Evolutionary conservation across 2,113 vertebrate genomes (phyloP), one percentile per base, ranked within the genome.

Genomic region (Globicephala melas): DNA sequence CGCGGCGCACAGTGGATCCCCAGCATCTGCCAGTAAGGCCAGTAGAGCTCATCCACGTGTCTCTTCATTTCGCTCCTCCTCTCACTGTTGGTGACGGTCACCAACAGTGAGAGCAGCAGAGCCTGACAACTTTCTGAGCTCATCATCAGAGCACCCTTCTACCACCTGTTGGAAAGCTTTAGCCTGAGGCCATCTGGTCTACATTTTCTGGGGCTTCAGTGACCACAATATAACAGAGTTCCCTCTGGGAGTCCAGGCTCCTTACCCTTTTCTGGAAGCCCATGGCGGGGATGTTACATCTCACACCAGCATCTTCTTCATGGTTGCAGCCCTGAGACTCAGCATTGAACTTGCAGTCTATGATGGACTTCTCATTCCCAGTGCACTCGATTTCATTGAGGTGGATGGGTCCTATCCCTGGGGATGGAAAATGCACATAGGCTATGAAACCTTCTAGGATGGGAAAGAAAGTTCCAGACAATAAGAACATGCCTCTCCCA

Each of bases 401-500:
- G 58, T 99, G 99, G 83, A 99, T 99, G 0, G 99, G 99, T 1
- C 99, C 99, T 98, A 99, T 99, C 12, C 99, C 99, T 99, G 92
- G 11, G 0, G 44, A 88, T 41, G 62, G 5, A 68, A 63, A 33
- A 93, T 11, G 71, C 18, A 53, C 8, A 33, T 0, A 9, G 11
- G 41, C n/a, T n/a, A 11, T 12, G 53, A 62, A 47, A 90, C 6
- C 53, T 28, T 73, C 60, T 36, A 3, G 63, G 76, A 67, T 21
- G 4, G 6, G 44, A 41, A 55, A 89, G 33, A 41, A 89, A 71
- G 50, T 47, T 14, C 20, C 8, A 10, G 41, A 47, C n/a, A 20
- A 12, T 58, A 33, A 94, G 38, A 44, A 71, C 17, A 31, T 8
- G 8, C 36, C 58, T 79, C 28, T 94, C 36, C 65, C 23, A 21